phyloP scores from a whole-genome alignment of 2,113 vertebrate genomes.

The Ursus arctos region DNA sequence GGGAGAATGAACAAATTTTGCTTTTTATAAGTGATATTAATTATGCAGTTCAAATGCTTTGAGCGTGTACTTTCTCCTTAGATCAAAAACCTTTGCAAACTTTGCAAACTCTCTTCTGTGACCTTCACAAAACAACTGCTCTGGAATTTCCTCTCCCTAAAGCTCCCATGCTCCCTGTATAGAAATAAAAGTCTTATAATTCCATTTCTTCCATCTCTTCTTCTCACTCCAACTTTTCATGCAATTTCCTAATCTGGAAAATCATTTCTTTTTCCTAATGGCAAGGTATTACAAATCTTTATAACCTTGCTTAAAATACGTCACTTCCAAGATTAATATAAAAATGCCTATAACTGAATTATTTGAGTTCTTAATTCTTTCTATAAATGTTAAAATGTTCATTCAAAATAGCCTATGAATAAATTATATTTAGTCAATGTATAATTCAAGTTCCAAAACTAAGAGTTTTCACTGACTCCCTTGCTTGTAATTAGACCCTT shows the following conservation, averaged over 20 bases:
- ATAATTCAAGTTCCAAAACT: not conserved
- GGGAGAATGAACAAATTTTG: constrained; percentile 40
- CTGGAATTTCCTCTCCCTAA: not conserved
- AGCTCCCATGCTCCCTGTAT: not conserved
- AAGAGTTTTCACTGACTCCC: not conserved
- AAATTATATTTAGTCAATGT: not conserved
- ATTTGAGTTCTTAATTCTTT: not conserved
- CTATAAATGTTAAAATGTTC: constrained; percentile 20
- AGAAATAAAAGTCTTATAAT: not conserved
- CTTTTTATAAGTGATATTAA: constrained; percentile 26
- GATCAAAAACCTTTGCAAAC: not conserved
- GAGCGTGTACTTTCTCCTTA: not conserved
- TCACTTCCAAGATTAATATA: not conserved
- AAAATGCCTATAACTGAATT: not conserved
- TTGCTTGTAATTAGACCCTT: not conserved
- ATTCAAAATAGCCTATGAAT: not conserved
- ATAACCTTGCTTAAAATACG: constrained; percentile 29
- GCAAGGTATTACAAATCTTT: not conserved
- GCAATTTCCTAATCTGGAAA: constrained; percentile 12
- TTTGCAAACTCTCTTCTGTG: not conserved
- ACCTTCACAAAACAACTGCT: not conserved
- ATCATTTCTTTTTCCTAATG: not conserved
- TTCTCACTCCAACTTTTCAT: not conserved
- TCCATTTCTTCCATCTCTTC: not conserved
- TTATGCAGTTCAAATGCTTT: constrained; percentile 22